A percentile compares a stretch with the other conserved stretches of the same genome.
Conservation (phyloP, 2,888 invertebrate genomes). For the Neocrepidodera transversa region DNA sequence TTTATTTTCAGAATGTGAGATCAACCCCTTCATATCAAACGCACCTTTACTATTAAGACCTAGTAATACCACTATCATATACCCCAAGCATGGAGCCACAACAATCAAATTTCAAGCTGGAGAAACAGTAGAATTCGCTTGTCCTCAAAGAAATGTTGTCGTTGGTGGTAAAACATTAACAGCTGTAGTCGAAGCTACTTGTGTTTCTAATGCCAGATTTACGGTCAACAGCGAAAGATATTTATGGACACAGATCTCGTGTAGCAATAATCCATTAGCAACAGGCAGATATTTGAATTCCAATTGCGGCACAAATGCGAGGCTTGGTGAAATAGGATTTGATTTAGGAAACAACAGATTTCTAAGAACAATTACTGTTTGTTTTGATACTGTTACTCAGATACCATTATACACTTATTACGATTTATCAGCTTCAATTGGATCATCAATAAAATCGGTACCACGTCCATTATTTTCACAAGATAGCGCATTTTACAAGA, state of each 20-base stretch:
- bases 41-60: slow-evolving; percentile 32
- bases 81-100: slow-evolving; percentile 30
- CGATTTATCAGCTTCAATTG: slow-evolving; percentile 61
- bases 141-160: slow-evolving; percentile 41
- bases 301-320: slow-evolving; percentile 60
- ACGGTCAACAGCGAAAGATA: slow-evolving; percentile 36
- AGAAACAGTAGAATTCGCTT: slow-evolving; percentile 34
- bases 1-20: slow-evolving; percentile 37
- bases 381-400: slow-evolving; percentile 62
- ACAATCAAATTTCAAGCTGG: slow-evolving; percentile 24
- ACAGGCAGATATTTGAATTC: slow-evolving; percentile 58
- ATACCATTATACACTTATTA: slow-evolving; percentile 65
- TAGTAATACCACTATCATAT: slow-evolving; percentile 29
- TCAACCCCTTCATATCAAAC: slow-evolving; percentile 24
- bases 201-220: slow-evolving; percentile 46
- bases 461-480: slow-evolving; percentile 61
- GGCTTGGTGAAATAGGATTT: slow-evolving; percentile 65
- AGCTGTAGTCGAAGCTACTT: slow-evolving; percentile 41
- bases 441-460: slow-evolving; percentile 62
- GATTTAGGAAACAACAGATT: slow-evolving; percentile 59
- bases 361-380: slow-evolving; percentile 62
- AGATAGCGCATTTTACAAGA: slow-evolving; percentile 62
- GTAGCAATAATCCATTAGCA: slow-evolving; percentile 58
- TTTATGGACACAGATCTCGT: slow-evolving; percentile 60
- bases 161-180: slow-evolving; percentile 27